Base-by-base conservation (phyloP, 92 coral and sea anemone species). In the Zoanthus sociatus region DNA sequence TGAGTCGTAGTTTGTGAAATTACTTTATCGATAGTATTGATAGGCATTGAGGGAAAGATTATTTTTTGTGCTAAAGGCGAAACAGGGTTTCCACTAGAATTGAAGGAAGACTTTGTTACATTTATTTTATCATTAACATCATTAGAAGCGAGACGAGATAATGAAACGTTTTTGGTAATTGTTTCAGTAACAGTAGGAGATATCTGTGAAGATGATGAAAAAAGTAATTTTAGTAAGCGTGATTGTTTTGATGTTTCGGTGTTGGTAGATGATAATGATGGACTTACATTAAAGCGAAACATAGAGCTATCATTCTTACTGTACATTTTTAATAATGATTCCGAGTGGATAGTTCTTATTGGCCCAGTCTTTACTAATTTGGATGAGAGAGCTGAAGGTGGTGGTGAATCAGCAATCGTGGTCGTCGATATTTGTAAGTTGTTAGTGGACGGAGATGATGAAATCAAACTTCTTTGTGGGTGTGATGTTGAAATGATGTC, bases 21-120 rank as follows among this genome's bases (percentile, higher is more conserved):
- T 13, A 47, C 70, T 42, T 70, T 47, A 16, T 64, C 72, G 12
- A 70, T 63, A 46, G 31, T 64, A 48, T 81, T 37, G 3, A 30
- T 18, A 81, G 58, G 60, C 16, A 20, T 81, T 8, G 74, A 66
- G 26, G 85, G 73, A 81, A 70, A 66, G 7, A 63, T 70, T 37
- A 55, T 11, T 10, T 78, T 32, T 17, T 56, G 67, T 78, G 61
- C 83, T 81, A 46, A 8, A 64, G 71, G 31, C 47, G 18, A n/a
- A 10, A 16, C 48, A 45, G 74, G 85, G 18, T 48, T 32, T 45
- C 12, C 42, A 42, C 17, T 11, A 11, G 76, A 64, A 48, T 18
- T 66, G 58, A 64, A 20, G 47, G 58, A 4, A 45, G 72, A 79
- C 17, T 10, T 60, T 9, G 84, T 64, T 46, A 6, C 18, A 47